A percentile compares a stretch with the other conserved stretches of the same genome.
These are phyloP conservation scores for Raja brachyura DNA, from an alignment of 2,113 vertebrate species.

Conservation along the genomic window DNA sequence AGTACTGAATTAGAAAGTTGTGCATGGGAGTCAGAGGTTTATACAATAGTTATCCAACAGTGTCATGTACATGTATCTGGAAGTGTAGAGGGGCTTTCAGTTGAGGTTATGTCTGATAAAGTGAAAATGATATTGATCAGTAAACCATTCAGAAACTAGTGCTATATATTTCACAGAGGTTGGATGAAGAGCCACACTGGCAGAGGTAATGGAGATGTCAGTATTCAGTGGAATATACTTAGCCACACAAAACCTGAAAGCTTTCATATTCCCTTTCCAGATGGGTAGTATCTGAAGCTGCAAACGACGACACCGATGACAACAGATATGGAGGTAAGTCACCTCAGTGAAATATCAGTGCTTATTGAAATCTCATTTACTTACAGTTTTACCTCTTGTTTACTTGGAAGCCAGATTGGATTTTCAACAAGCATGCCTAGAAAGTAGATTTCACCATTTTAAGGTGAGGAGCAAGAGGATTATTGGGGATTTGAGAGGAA, in stretches of 20 bases:
- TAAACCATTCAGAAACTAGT: not conserved
- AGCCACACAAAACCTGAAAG: not conserved
- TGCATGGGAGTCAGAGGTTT: not conserved
- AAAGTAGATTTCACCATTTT: too few relatives aligned
- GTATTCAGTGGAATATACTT: not conserved
- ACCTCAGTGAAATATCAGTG: not conserved
- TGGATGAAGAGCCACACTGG: not conserved
- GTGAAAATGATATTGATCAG: not conserved
- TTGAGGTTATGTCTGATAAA: not conserved
- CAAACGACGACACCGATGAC: constrained; percentile 40
- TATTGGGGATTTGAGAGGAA: too few relatives aligned
- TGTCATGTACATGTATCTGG: not conserved
- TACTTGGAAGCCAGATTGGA: not conserved
- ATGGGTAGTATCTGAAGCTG: constrained; percentile 47
- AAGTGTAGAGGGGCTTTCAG: not conserved
- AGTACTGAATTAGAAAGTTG: not conserved
- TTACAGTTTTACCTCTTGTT: not conserved
- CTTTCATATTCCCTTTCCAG: constrained; percentile 39
- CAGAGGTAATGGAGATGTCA: not conserved
- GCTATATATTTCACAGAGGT: not conserved
- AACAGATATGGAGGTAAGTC: constrained; percentile 47
- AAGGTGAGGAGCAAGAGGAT: too few relatives aligned
- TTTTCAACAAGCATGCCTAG: not conserved
- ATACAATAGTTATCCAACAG: not conserved
- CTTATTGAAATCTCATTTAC: not conserved